A percentile compares a stretch with the other conserved stretches of the same genome.
These are phyloP conservation scores for Perca fluviatilis DNA, from an alignment of 2,113 vertebrate genomes.

Conservation along the genomic window DNA sequence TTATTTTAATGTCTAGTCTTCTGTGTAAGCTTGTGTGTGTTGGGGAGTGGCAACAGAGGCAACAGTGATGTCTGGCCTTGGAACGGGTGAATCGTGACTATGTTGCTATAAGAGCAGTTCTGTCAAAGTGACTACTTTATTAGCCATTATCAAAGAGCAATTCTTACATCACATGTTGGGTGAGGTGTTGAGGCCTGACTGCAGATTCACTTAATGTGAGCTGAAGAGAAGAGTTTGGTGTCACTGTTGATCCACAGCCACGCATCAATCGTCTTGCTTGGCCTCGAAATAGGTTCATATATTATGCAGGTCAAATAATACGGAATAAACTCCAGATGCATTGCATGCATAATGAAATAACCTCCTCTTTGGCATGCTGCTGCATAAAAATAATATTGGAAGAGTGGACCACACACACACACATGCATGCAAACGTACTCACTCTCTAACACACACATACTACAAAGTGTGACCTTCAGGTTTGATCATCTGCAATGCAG, in stretches of 20 bases:
- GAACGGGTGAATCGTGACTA: conserved; percentile 48
- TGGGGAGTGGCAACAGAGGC: not conserved
- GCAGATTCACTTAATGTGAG: conserved; percentile 2
- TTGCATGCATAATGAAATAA: conserved; percentile 48
- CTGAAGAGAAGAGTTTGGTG: not conserved
- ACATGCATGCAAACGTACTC: conserved; percentile 28
- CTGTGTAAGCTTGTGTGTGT: too few relatives aligned
- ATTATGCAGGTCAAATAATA: conserved; percentile 64
- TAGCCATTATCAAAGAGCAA: conserved; percentile 19
- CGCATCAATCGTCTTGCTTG: conserved; percentile 21
- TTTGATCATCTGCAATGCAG: conserved; percentile 80
- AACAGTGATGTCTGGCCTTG: conserved; percentile 61
- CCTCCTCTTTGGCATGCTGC: conserved; percentile 32
- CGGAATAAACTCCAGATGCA: conserved; percentile 41
- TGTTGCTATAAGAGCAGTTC: conserved; percentile 19
- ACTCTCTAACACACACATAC: not conserved
- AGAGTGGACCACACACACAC: conserved; percentile 24
- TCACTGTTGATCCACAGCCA: conserved; percentile 7
- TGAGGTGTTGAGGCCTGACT: conserved; percentile 13
- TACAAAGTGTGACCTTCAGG: conserved; percentile 72
- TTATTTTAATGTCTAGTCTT: too few relatives aligned
- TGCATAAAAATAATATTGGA: conserved; percentile 34
- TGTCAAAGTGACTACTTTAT: conserved; percentile 14
- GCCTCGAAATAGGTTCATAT: conserved; percentile 46
- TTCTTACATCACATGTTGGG: conserved; percentile 16